A percentile compares a stretch with the other conserved stretches of the same genome.
Evolutionary conservation across 2,888 invertebrate genomes (phyloP).

Genomic region (Capitulum mitella): DNA sequence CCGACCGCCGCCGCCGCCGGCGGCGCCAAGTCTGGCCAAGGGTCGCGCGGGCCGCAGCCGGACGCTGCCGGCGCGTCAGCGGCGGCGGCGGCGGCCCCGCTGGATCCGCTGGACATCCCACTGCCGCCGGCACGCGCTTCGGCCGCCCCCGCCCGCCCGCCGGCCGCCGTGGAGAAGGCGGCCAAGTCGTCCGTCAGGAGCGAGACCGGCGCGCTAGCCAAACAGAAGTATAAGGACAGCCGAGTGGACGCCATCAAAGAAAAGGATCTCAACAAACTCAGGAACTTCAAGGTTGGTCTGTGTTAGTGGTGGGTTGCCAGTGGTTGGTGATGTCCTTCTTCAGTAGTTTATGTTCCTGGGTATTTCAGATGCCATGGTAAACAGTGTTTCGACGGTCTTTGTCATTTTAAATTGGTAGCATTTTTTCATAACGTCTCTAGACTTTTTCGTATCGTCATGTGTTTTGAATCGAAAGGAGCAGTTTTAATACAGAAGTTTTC

Average conservation of each 20-base stretch:
- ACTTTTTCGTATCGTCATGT: too few species aligned
- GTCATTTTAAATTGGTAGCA: too few species aligned
- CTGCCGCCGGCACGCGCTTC: background rate
- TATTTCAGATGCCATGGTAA: too few species aligned
- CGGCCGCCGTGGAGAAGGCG: background rate
- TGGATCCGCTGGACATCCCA: background rate
- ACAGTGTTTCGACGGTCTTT: too few species aligned
- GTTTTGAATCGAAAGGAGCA: too few species aligned
- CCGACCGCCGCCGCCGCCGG: background rate
- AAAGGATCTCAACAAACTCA: constrained; percentile 18
- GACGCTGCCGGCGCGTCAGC: background rate
- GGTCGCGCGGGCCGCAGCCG: background rate
- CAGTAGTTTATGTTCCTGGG: too few species aligned
- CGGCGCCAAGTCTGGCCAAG: background rate
- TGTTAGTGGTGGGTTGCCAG: too few species aligned
- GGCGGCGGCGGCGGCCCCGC: background rate
- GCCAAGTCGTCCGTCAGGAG: background rate
- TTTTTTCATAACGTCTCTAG: too few species aligned
- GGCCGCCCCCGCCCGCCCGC: background rate
- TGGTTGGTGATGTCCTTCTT: too few species aligned
- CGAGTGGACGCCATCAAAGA: constrained; percentile 9
- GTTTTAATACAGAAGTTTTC: too few species aligned
- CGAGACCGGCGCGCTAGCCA: background rate
- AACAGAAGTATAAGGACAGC: background rate
- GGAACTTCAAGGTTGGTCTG: background rate